phyloP scores from a whole-genome alignment of 2,888 invertebrate species.

The Silvanus unidentatus region DNA sequence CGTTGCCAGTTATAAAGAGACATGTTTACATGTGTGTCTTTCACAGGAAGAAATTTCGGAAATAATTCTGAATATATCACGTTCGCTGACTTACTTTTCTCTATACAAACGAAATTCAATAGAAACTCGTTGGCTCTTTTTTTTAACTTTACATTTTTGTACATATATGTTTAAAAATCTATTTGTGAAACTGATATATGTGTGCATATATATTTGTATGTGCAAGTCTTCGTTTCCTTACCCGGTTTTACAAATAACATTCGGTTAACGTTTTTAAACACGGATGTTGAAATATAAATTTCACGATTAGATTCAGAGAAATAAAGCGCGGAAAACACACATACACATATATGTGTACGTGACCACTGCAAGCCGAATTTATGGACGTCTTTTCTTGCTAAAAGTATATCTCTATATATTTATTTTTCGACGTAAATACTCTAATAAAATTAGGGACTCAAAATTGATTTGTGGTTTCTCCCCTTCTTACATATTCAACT shows the following conservation, averaged over 20 bases:
- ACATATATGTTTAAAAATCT: slow-evolving; percentile 1
- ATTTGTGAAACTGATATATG: not conserved
- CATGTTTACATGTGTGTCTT: slow-evolving; percentile 25
- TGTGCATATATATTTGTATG: not conserved
- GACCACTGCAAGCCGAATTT: too few species aligned
- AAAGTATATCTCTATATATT: too few species aligned
- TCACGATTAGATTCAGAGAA: not conserved
- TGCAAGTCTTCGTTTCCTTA: not conserved
- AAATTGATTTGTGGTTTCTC: too few species aligned
- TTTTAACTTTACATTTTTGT: not conserved
- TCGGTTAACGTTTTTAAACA: slow-evolving; percentile 2
- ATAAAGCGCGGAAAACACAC: too few species aligned
- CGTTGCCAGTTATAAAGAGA: slow-evolving; percentile 22
- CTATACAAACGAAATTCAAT: slow-evolving; percentile 10
- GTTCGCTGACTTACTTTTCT: slow-evolving; percentile 11
- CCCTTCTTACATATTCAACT: too few species aligned
- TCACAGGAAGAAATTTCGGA: slow-evolving; percentile 19
- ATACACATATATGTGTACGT: too few species aligned
- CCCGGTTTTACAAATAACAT: not conserved
- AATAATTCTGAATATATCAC: slow-evolving; percentile 28
- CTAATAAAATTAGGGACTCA: too few species aligned
- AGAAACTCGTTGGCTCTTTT: slow-evolving; percentile 12
- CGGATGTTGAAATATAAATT: slow-evolving; percentile 1
- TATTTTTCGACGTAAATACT: too few species aligned
- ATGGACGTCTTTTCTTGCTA: too few species aligned